Conservation (phyloP, 2,113 vertebrate species). For the Grus americana region DNA sequence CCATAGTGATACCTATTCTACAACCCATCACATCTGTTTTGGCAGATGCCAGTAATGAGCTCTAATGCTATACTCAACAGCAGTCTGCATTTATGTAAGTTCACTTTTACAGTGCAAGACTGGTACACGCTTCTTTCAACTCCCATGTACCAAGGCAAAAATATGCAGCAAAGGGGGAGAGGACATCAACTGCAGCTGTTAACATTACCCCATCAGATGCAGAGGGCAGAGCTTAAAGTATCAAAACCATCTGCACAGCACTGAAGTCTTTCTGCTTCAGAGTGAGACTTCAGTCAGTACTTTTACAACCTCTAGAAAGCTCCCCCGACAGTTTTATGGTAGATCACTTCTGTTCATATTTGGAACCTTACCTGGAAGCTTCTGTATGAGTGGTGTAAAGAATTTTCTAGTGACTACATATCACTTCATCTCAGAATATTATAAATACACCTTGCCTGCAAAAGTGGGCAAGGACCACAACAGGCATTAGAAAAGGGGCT, state of each 20-base stretch:
- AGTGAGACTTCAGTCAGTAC: not conserved
- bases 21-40: not conserved
- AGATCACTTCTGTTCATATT: not conserved
- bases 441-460: not conserved
- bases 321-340: not conserved
- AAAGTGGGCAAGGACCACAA: not conserved
- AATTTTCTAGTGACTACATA: not conserved
- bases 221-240: not conserved
- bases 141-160: not conserved
- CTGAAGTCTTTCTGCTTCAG: not conserved
- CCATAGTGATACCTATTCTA: not conserved
- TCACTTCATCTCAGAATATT: not conserved
- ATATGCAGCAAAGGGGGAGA: not conserved
- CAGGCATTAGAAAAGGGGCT: not conserved
- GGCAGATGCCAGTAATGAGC: not conserved
- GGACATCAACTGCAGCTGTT: not conserved
- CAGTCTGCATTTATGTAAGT: not conserved
- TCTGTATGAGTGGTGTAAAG: not conserved
- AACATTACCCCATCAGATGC: not conserved
- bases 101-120: not conserved
- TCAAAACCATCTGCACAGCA: not conserved
- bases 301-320: not conserved
- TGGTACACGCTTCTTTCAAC: not conserved
- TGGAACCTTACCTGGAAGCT: not conserved
- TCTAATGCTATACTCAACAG: not conserved